Percentiles rank a stretch among this genome's conserved stretches.
These are phyloP conservation scores for Naso thynnoides DNA, from an alignment of 2,797 vertebrate species.

Conservation along the genomic window DNA sequence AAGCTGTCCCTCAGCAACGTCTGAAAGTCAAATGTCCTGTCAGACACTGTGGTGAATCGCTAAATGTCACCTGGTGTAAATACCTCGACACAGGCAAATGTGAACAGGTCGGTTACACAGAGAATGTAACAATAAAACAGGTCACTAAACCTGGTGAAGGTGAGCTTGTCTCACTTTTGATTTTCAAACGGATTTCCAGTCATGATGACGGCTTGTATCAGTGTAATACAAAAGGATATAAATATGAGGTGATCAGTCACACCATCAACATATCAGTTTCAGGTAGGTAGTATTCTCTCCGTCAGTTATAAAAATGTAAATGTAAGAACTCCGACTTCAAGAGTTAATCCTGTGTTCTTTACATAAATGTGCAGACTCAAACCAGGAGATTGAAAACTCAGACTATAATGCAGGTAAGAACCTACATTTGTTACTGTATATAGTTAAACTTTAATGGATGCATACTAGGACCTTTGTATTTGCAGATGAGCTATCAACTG, in stretches of 20 bases:
- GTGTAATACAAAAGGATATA: conserved; percentile 13
- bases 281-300: conserved; percentile 51
- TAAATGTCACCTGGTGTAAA: conserved; percentile 68
- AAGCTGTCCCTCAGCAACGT: neutral
- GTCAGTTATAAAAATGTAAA: neutral
- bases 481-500: neutral
- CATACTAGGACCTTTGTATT: neutral
- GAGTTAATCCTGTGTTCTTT: neutral
- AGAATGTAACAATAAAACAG: conserved; percentile 45
- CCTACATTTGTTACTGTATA: neutral
- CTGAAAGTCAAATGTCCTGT: conserved; percentile 60
- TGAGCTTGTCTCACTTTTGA: conserved; percentile 54
- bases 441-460: neutral
- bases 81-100: neutral
- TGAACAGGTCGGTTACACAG: neutral
- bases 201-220: conserved; percentile 59
- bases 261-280: conserved; percentile 67
- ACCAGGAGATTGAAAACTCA: neutral
- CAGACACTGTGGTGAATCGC: conserved; percentile 44
- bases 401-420: conserved; percentile 10
- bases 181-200: conserved; percentile 61
- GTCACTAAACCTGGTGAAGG: fast-evolving
- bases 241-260: conserved; percentile 1
- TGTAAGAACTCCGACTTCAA: neutral
- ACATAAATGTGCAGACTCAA: conserved; percentile 14